These are phyloP conservation scores for Pseudotriccus pelzelni DNA, from an alignment of 2,797 vertebrate species.

Conservation along the genomic window DNA sequence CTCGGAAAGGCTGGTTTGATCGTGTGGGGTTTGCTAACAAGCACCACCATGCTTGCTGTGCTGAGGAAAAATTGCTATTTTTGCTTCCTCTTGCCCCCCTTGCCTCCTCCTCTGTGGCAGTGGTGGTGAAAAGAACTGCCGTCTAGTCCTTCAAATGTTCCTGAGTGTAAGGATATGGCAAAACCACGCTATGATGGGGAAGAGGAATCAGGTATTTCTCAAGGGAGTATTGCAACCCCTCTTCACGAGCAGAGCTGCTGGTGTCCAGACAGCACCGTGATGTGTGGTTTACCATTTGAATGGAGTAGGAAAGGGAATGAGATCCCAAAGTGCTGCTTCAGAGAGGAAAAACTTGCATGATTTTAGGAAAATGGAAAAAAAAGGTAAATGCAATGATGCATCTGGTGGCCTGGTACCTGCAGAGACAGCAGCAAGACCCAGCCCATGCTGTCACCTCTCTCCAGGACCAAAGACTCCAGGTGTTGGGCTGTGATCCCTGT, in stretches of 20 bases:
- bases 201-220: background rate
- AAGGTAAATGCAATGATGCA: background rate
- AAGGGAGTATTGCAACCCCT: background rate
- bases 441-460: background rate
- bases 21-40: background rate
- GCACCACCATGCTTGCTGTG: background rate
- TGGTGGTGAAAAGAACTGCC: accelerated
- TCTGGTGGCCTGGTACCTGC: background rate
- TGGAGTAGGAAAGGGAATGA: background rate
- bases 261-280: accelerated
- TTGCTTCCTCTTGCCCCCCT: background rate
- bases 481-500: no score
- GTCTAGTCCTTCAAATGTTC: accelerated
- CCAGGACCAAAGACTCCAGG: background rate
- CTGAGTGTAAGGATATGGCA: accelerated
- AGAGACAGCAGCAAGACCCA: background rate
- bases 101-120: background rate
- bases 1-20: background rate
- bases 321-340: background rate
- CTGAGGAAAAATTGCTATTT: background rate
- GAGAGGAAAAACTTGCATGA: background rate
- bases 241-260: background rate
- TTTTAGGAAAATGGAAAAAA: background rate
- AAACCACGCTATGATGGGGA: background rate
- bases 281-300: background rate